A percentile compares a stretch with the other conserved stretches of the same genome.
Conservation (phyloP, 2,888 invertebrate species). For the Philopedon plagiatum region DNA sequence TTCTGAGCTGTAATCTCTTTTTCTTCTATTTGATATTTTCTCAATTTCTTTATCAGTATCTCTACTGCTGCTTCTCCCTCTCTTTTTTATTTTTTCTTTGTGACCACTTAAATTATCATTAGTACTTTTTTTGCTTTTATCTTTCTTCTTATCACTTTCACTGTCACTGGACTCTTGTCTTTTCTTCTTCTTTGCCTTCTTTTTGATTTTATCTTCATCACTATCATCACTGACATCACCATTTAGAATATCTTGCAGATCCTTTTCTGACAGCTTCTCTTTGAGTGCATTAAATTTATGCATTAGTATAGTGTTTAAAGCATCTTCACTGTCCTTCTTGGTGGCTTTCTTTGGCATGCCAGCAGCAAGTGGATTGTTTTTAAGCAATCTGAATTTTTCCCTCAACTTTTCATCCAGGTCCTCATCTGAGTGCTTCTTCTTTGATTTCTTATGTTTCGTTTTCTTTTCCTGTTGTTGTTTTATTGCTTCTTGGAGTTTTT, state of each 20-base stretch:
- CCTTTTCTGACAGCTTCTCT: constrained; percentile 69
- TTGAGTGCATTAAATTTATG: constrained; percentile 80
- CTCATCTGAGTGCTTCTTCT: constrained; percentile 59
- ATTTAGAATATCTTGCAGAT: constrained; percentile 66
- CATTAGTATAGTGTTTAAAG: constrained; percentile 79
- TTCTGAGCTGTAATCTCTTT: constrained; percentile 12
- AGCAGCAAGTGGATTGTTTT: constrained; percentile 46
- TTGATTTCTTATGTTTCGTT: constrained; percentile 66
- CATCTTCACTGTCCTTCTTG: constrained; percentile 68
- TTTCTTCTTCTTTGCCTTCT: constrained; percentile 35
- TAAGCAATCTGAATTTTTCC: constrained; percentile 61
- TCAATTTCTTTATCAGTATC: constrained; percentile 15
- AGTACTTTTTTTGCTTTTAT: constrained; percentile 36
- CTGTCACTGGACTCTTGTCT: constrained; percentile 54
- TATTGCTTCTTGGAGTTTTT: constrained; percentile 86
- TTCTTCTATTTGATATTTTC: background rate
- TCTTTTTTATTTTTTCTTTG: constrained; percentile 35
- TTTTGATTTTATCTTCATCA: constrained; percentile 56
- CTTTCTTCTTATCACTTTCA: constrained; percentile 57
- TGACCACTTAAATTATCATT: constrained; percentile 15
- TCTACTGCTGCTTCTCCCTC: constrained; percentile 50
- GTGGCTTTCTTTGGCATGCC: constrained; percentile 55
- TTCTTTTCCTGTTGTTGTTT: constrained; percentile 72
- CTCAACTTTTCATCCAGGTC: constrained; percentile 61
- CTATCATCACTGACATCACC: constrained; percentile 67